Evolutionary conservation across 2,888 invertebrate species (phyloP), one percentile per base, ranked within the genome.

Genomic region (Lepeophtheirus nordmannii): DNA sequence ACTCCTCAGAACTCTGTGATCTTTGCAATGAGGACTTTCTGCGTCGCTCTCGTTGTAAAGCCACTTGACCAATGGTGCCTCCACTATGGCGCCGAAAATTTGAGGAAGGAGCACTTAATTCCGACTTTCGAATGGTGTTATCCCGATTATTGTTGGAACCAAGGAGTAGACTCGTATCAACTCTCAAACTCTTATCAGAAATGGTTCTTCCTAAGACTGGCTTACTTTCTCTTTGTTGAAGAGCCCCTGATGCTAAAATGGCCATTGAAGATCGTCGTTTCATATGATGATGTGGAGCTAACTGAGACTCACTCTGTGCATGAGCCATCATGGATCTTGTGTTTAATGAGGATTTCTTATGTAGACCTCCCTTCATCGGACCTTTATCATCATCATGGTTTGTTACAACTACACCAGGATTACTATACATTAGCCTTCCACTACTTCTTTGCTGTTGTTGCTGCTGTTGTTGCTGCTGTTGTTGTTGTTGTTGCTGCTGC

Each of bases 221-320:
- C 17, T 46, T 46, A 46, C 14, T 8, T 8, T 46, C 53, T 46
- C 53, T 46, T 5, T 46, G 53, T 30, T 2, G 30, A 30, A 30
- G 30, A 17, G n/a, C 2, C 1, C n/a, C 53, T 5, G 53, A 5
- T 14, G 53, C 53, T 46, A 46, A 46, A n/a, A 46, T 46, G 2
- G 53, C 53, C 8, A 46, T 8, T 14, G 53, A 46, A 5, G 53
- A 46, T 14, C 53, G 53, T 46, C 53, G 14, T 8, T 46, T 46
- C 53, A 46, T 46, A 17, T 46, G 53, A 46, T 46, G 53, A n/a
- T 46, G 53, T n/a, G 53, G 53, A n/a, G 53, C 53, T n/a, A 46
- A 8, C 17, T 46, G 53, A 17, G 53, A 46, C 2, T 46, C 53
- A 17, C 53, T 46, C 8, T 17, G 53, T 46, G 53, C 53, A 46